Base-by-base conservation (phyloP, 2,113 vertebrate species). In the Colaptes auratus region DNA sequence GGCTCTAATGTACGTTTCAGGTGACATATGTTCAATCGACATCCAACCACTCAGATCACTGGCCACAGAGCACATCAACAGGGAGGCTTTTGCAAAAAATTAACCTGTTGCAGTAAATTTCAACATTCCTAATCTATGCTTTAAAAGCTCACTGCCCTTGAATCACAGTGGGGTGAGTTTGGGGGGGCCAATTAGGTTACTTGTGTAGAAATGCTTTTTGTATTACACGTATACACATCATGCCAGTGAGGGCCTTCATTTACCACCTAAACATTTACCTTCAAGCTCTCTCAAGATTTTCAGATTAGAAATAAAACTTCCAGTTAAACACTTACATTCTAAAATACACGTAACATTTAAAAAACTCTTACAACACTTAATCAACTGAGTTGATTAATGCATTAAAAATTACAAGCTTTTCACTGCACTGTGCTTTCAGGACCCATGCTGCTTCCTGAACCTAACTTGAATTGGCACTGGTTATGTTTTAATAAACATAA, bases 201-300 rank as follows among this genome's bases (percentile, higher is more conserved):
- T 52, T 0, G 0, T 3, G 7, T 8, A 60, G 18, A 89, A 89
- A 87, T 31, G 31, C 12, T 53, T 46, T 7, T 0, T n/a, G 35
- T 9, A 52, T 33, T 14, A 39, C 35, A 27, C 0, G 15, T 1
- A 17, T 2, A 52, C 6, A 44, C 4, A 27, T 9, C 19, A n/a
- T 6, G 17, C 15, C 42, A 60, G 35, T 17, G 63, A 75, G 21
- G 31, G 24, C 44, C 15, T 31, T 25, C 33, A 2, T 79, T 53
- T 52, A 67, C 7, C 36, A 75, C 9, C 50, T 48, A 53, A 35
- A 44, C 14, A n/a, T n/a, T 86, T 27, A 58, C 16, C 50, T 61
- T 35, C 46, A 55, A 61, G 24, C 2, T 27, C 31, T 80, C 17
- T 52, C 33, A 27, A 44, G 55, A 67, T 39, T 77, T 63, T 76